A percentile compares a stretch with the other conserved stretches of the same genome.
Evolutionary conservation across 2,797 vertebrate genomes (phyloP).

Genomic region (Coendou prehensilis): DNA sequence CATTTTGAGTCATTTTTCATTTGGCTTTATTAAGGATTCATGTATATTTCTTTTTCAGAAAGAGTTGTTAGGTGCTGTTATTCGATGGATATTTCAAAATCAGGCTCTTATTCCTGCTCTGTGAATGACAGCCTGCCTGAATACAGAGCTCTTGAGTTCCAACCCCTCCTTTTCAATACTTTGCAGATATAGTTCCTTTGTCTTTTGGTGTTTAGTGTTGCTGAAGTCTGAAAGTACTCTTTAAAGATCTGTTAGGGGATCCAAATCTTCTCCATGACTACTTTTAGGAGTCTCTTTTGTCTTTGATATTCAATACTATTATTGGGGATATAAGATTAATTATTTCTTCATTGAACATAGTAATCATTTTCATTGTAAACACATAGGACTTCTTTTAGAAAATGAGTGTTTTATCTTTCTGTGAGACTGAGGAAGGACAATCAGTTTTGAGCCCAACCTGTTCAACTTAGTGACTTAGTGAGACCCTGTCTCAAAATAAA

Average conservation of each 20-base stretch:
- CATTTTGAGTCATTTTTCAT: slow-evolving; percentile 23
- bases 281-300: background rate
- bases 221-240: background rate
- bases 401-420: background rate
- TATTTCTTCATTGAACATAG: background rate
- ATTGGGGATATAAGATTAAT: background rate
- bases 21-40: background rate
- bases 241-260: background rate
- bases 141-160: background rate
- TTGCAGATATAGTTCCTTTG: background rate
- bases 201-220: background rate
- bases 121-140: background rate
- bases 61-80: background rate
- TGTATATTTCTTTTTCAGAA: background rate
- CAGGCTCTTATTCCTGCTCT: background rate
- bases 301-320: background rate
- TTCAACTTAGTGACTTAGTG: background rate
- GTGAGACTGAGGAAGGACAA: background rate
- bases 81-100: background rate
- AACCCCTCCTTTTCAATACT: background rate
- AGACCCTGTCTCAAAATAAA: background rate
- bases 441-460: background rate
- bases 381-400: slow-evolving; percentile 13
- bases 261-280: background rate
- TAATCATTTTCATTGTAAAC: background rate